These are phyloP conservation scores for Andrena praecox DNA, from an alignment of 2,888 invertebrate species.

Conservation along the genomic window DNA sequence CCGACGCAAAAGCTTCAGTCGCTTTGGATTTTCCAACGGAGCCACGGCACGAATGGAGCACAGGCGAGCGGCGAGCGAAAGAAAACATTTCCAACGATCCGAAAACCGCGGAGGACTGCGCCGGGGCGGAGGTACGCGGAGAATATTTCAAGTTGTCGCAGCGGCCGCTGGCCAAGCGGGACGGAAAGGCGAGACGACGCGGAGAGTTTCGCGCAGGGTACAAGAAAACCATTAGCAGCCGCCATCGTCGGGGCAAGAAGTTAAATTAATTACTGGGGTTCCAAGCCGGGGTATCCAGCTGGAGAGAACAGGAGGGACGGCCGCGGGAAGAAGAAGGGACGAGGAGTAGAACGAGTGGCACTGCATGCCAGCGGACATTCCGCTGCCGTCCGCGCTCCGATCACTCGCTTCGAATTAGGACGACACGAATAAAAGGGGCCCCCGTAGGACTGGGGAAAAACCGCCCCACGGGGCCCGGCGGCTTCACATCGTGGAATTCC, in stretches of 20 bases:
- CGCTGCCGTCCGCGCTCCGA: conserved; percentile 65
- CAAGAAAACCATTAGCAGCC: conserved; percentile 82
- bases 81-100: neutral
- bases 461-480: conserved; percentile 55
- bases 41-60: neutral
- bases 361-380: conserved; percentile 71
- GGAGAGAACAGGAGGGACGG: conserved; percentile 47
- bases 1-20: too few species aligned
- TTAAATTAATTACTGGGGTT: conserved; percentile 83
- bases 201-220: conserved; percentile 71
- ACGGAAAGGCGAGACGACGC: conserved; percentile 46
- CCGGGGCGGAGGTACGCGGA: neutral
- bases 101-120: neutral
- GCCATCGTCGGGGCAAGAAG: conserved; percentile 82
- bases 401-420: conserved; percentile 76
- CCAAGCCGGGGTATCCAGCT: conserved; percentile 51
- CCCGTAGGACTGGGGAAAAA: conserved; percentile 66
- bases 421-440: conserved; percentile 73
- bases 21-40: neutral
- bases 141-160: conserved; percentile 37
- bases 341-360: conserved; percentile 49
- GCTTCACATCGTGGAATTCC: conserved; percentile 67
- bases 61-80: neutral
- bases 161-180: conserved; percentile 33
- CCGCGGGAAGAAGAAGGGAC: conserved; percentile 45